Evolutionary conservation across 1,140 invertebrate genomes (phyloP).

Genomic region (Himalopsyche phryganea): DNA sequence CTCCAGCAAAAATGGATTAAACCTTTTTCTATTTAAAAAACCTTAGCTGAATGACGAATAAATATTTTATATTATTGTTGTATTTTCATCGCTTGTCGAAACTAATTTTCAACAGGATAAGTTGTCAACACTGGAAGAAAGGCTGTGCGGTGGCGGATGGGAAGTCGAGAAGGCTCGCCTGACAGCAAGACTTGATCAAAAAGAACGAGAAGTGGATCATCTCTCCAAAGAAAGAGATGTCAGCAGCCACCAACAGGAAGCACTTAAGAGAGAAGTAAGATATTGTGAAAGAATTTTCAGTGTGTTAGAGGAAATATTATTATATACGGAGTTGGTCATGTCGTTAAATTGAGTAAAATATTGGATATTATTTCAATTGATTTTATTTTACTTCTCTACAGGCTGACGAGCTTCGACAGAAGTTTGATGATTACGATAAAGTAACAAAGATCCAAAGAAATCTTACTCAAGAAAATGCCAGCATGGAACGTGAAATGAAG

Average conservation of each 20-base stretch:
- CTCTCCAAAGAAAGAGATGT: slow-evolving; percentile 70
- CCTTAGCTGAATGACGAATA: no score
- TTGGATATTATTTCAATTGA: neutral
- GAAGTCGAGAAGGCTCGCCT: slow-evolving; percentile 65
- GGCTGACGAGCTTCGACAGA: slow-evolving; percentile 76
- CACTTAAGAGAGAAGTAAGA: slow-evolving; percentile 42
- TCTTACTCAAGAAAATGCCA: slow-evolving; percentile 68
- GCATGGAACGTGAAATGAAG: slow-evolving; percentile 71
- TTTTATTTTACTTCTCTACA: slow-evolving; percentile 39
- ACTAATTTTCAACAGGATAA: slow-evolving; percentile 60
- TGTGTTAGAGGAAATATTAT: no score
- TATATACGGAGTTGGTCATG: no score
- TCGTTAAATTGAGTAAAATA: no score
- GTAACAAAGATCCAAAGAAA: slow-evolving; percentile 77
- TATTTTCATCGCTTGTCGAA: no score
- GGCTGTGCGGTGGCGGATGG: slow-evolving; percentile 53
- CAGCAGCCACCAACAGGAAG: slow-evolving; percentile 49
- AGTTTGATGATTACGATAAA: slow-evolving; percentile 82
- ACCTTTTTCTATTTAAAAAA: no score
- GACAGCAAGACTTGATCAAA: slow-evolving; percentile 68
- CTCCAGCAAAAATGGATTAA: no score
- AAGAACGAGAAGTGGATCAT: slow-evolving; percentile 69
- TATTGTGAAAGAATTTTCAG: no score
- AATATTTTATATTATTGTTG: no score
- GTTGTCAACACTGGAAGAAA: slow-evolving; percentile 63